Conservation (phyloP, 2,797 vertebrate genomes). For the Myioborus melanocephalus region DNA sequence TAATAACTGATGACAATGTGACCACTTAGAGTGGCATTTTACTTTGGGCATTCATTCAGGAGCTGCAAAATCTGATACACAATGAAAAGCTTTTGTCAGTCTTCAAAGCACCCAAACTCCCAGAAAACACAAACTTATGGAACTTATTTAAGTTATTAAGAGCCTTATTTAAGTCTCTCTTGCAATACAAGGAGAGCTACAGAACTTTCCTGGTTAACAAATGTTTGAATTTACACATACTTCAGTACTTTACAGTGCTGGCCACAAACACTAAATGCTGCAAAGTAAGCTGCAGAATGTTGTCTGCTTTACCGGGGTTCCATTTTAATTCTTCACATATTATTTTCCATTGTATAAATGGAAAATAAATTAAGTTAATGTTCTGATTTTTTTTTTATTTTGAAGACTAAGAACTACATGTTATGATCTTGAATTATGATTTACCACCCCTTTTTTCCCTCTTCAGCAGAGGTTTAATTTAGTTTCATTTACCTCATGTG, state of each 20-base stretch:
- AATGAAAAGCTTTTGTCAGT: not conserved
- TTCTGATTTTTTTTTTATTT: not conserved
- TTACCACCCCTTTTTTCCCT: not conserved
- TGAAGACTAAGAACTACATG: not conserved
- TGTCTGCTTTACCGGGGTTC: not conserved
- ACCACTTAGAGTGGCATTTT: not conserved
- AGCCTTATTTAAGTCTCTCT: not conserved
- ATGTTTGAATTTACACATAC: not conserved
- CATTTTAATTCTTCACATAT: not conserved
- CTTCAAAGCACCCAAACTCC: not conserved
- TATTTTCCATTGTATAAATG: not conserved
- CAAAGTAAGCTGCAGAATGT: not conserved
- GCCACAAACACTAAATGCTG: not conserved
- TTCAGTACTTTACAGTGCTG: not conserved
- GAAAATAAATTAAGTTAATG: not conserved
- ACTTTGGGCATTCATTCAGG: not conserved
- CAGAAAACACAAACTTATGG: not conserved
- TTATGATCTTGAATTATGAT: not conserved
- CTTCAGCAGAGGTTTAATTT: not conserved
- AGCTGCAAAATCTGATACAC: not conserved
- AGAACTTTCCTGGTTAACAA: not conserved
- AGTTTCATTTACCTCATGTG: not conserved
- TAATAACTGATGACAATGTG: not conserved
- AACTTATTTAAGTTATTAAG: not conserved
- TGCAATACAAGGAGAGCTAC: not conserved